Conservation (phyloP, 2,797 vertebrate genomes). For the Gobionotothen gibberifrons region DNA sequence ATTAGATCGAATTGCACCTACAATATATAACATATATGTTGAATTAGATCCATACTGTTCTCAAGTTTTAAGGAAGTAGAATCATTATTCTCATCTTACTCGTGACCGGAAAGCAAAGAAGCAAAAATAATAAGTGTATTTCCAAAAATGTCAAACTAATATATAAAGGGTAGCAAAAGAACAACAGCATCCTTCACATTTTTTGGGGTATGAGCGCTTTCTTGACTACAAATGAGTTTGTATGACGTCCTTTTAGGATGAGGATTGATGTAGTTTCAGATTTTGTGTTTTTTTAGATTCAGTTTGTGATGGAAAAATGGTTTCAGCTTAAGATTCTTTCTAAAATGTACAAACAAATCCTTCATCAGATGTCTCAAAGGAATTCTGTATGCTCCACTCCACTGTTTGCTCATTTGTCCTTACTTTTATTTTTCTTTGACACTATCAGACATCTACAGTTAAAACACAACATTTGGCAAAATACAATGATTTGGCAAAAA, state of each 20-base stretch:
- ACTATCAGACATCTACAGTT: conserved; percentile 84
- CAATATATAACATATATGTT: too few relatives aligned
- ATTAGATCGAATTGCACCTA: neutral
- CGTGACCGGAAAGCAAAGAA: neutral
- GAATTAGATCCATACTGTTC: too few relatives aligned
- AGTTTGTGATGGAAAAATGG: neutral
- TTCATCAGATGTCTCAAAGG: neutral
- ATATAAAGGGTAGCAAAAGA: neutral
- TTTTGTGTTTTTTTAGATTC: too few relatives aligned
- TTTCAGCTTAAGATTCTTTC: neutral
- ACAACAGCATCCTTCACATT: neutral
- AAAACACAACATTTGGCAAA: conserved; percentile 87
- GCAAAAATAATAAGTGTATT: neutral
- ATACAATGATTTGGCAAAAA: conserved; percentile 84
- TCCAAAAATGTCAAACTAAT: neutral
- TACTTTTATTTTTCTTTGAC: conserved; percentile 84
- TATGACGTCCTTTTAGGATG: too few relatives aligned
- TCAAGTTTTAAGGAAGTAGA: too few relatives aligned
- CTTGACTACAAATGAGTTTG: too few relatives aligned
- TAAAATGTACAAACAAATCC: neutral
- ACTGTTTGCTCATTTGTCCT: conserved; percentile 60
- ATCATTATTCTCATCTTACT: neutral
- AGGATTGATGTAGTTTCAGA: too few relatives aligned
- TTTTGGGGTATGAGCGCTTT: too few relatives aligned
- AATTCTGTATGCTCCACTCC: neutral